Conservation (phyloP, 2,113 vertebrate genomes). For the Cairina moschata region DNA sequence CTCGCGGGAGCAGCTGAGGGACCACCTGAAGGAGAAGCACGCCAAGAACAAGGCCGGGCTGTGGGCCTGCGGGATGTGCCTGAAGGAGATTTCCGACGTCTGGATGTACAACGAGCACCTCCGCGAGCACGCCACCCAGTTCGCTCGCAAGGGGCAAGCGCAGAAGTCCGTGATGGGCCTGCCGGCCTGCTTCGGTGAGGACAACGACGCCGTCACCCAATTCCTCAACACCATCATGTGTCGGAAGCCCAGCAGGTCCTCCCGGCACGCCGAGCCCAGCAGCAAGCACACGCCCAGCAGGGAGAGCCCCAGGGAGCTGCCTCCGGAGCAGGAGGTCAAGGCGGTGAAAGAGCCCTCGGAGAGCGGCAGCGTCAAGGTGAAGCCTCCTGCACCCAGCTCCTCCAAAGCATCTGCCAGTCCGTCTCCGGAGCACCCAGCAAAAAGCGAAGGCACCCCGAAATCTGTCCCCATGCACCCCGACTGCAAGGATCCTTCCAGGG, state of each 20-base stretch:
- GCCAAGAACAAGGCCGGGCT: conserved; percentile 89
- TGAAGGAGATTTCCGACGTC: conserved; percentile 92
- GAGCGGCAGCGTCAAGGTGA: conserved; percentile 60
- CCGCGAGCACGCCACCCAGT: conserved; percentile 92
- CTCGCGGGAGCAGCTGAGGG: conserved; percentile 92
- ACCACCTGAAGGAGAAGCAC: conserved; percentile 94
- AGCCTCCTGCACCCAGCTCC: conserved; percentile 2
- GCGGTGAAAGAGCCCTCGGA: conserved; percentile 57
- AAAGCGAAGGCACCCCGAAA: conserved; percentile 76
- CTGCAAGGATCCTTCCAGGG: conserved; percentile 95
- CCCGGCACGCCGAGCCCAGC: conserved; percentile 66
- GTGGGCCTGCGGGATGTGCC: conserved; percentile 98
- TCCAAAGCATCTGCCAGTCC: conserved; percentile 36
- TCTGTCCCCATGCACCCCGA: conserved; percentile 87
- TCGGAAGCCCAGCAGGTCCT: conserved; percentile 77
- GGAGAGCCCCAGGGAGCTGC: conserved; percentile 61
- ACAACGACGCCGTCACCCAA: conserved; percentile 80
- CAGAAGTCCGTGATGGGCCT: conserved; percentile 84
- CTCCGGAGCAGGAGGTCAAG: conserved; percentile 48
- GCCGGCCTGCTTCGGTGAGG: conserved; percentile 82
- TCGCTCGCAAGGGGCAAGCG: conserved; percentile 89
- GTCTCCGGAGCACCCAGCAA: conserved; percentile 74
- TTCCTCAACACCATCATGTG: conserved; percentile 88
- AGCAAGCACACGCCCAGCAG: conserved; percentile 47
- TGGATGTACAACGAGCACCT: conserved; percentile 99